These are phyloP conservation scores for Barnardius zonarius DNA, from an alignment of 2,113 vertebrate species.

Conservation along the genomic window DNA sequence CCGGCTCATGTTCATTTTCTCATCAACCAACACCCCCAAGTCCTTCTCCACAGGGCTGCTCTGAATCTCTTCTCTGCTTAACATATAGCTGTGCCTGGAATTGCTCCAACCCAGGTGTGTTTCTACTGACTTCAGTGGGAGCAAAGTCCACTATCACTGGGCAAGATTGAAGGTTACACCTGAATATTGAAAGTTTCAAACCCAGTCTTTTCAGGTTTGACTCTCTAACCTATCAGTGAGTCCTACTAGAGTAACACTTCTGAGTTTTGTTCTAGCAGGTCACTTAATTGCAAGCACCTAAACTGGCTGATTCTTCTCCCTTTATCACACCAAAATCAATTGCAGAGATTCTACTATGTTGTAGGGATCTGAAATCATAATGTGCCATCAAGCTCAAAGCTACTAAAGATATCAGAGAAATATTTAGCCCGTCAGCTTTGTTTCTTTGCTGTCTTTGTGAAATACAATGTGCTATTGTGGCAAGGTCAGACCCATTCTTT, in stretches of 20 bases:
- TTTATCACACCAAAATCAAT: background rate
- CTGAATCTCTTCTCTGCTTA: too few relatives aligned
- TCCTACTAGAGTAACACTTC: background rate
- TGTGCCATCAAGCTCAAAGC: background rate
- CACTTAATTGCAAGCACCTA: background rate
- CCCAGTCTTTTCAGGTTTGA: background rate
- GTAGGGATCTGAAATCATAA: conserved; percentile 21
- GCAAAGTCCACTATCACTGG: background rate
- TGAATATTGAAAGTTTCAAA: background rate
- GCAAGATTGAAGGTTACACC: background rate
- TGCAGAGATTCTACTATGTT: background rate
- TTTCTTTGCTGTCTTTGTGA: conserved; percentile 36
- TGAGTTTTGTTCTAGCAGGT: background rate
- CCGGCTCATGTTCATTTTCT: too few relatives aligned
- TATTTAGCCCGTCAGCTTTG: conserved; percentile 31
- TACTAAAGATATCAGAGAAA: background rate
- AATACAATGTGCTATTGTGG: conserved; percentile 20
- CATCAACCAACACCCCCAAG: too few relatives aligned
- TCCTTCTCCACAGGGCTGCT: too few relatives aligned
- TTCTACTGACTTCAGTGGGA: background rate
- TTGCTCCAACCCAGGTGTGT: background rate
- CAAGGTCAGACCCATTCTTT: conserved; percentile 30
- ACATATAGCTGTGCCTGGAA: too few relatives aligned
- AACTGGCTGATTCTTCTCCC: background rate
- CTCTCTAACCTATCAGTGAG: background rate